phyloP scores from a whole-genome alignment of 2,113 vertebrate genomes.

The Protobothrops mucrosquamatus region DNA sequence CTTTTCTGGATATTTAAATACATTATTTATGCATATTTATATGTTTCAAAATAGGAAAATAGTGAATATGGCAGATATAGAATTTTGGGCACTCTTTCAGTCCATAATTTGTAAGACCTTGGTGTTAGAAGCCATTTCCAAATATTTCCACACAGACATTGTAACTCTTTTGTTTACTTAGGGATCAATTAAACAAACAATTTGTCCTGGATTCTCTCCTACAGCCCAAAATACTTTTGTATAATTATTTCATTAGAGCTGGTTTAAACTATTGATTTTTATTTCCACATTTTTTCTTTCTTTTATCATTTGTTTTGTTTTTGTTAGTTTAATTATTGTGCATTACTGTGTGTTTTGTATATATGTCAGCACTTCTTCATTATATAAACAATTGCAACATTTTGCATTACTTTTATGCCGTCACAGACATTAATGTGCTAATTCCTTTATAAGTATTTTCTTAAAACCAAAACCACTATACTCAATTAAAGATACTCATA shows the following conservation, averaged over 20 bases:
- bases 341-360: not conserved
- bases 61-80: not conserved
- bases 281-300: not conserved
- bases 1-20: not conserved
- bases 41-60: not conserved
- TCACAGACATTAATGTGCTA: not conserved
- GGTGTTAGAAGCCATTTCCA: not conserved
- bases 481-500: not conserved
- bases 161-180: not conserved
- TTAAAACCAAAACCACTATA: not conserved
- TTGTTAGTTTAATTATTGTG: not conserved
- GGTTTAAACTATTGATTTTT: not conserved
- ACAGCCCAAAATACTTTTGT: not conserved
- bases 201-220: not conserved
- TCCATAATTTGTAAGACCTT: not conserved
- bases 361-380: not conserved
- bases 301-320: not conserved
- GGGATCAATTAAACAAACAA: not conserved
- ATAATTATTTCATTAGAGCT: not conserved
- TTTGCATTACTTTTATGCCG: not conserved
- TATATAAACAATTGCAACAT: not conserved
- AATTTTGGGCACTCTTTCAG: not conserved
- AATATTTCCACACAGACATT: not conserved
- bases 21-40: not conserved
- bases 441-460: not conserved